Conservation (phyloP, 2,888 invertebrate species). For the Andrena trimmerana region DNA sequence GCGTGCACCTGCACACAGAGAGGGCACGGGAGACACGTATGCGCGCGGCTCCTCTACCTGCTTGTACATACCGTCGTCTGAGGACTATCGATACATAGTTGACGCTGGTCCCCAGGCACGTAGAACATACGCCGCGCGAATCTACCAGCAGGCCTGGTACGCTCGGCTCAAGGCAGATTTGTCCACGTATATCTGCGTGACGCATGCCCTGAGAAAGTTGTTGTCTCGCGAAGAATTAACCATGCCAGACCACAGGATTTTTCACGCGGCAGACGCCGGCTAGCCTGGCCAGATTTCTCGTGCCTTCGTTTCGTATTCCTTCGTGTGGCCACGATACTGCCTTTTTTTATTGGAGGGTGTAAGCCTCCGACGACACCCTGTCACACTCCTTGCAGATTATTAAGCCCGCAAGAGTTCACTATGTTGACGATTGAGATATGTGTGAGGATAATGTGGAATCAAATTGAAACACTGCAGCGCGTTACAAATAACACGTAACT, state of each 20-base stretch:
- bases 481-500: too few species aligned
- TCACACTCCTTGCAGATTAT: too few species aligned
- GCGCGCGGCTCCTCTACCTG: neutral
- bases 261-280: too few species aligned
- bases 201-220: neutral
- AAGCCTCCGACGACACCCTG: too few species aligned
- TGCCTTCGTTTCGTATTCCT: neutral
- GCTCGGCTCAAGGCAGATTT: conserved; percentile 27
- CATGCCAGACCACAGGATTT: neutral
- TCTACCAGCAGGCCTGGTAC: conserved; percentile 5
- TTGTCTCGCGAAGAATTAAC: too few species aligned
- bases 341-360: too few species aligned
- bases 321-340: too few species aligned
- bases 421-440: too few species aligned
- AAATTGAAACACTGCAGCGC: too few species aligned
- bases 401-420: too few species aligned
- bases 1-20: conserved; percentile 5
- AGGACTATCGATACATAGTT: conserved; percentile 24
- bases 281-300: too few species aligned
- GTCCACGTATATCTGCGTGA: neutral
- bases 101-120: conserved; percentile 21
- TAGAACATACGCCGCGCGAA: conserved; percentile 39
- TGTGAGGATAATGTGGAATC: too few species aligned
- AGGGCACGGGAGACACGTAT: conserved; percentile 8
- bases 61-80: conserved; percentile 12